Evolutionary conservation across 2,888 invertebrate genomes (phyloP), one percentile per base, ranked within the genome.

Genomic region (Drosophila kambysellisi): DNA sequence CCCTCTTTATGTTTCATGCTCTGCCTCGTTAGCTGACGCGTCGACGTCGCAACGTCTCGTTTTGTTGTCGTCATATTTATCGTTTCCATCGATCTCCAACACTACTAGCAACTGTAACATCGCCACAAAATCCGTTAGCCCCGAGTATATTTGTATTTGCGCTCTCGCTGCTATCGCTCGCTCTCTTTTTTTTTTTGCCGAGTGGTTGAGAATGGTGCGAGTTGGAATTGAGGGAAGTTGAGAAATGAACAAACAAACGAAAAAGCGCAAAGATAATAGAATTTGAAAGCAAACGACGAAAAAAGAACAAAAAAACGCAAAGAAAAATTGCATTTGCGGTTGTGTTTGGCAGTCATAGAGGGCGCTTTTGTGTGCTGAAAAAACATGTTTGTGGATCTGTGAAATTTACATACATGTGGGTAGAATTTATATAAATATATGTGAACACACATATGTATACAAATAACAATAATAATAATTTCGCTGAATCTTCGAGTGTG

Each of bases 31-130:
- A 65, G 80, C 76, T 63, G 80, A 60, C 87, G 83, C 83, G 74
- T 70, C 74, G 81, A 72, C 83, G 85, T 78, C 77, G 72, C 77
- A 68, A 65, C 77, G 77, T 68, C 76, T 78, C 81, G 67, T 65
- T 66, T 65, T 66, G 80, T 75, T 70, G 79, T 67, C 82, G 46
- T 46, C 46, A 46, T 15, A 82, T 90, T 87, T 87, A 88, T 90
- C 89, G 89, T 90, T 81, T 90, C 74, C 89, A 87, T 87, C 86
- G 86, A 87, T 87, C 86, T 87, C 87, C 79, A 79, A 82, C 87
- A 82, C 84, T 67, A 80, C 84, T 67, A 77, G 79, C 83, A 76
- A 83, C 83, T 80, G 79, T 84, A 80, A 84, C 64, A 81, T 63
- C 54, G 74, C 79, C 58, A 73, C 74, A 77, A 71, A 74, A 81